These are phyloP conservation scores for Equus przewalskii DNA, from an alignment of 2,113 vertebrate species.

Conservation along the genomic window DNA sequence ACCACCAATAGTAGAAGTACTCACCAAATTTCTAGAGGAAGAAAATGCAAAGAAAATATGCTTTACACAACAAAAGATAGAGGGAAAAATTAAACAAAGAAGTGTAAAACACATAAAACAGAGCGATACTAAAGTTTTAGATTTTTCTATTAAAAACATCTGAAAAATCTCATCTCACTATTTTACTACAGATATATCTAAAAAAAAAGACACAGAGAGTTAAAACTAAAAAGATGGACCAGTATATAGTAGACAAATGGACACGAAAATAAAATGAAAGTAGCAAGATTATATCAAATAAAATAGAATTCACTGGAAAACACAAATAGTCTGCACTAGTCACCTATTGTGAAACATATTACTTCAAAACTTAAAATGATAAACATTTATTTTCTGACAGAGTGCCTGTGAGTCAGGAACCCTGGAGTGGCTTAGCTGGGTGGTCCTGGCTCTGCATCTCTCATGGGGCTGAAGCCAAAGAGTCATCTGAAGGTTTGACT, in stretches of 20 bases:
- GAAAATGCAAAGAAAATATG: neutral
- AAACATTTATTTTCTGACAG: neutral
- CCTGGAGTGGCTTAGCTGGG: neutral
- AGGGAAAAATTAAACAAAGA: neutral
- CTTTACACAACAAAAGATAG: neutral
- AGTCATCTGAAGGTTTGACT: neutral
- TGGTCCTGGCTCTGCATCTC: neutral
- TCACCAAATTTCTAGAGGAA: neutral
- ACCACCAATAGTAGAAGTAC: neutral
- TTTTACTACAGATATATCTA: neutral
- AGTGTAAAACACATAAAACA: neutral
- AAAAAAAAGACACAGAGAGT: neutral
- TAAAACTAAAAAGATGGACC: neutral
- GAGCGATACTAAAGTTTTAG: neutral
- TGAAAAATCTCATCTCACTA: neutral
- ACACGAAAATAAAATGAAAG: neutral
- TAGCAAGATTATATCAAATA: neutral
- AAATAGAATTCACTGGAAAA: neutral
- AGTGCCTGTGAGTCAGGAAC: neutral
- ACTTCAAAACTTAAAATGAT: neutral
- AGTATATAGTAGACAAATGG: neutral
- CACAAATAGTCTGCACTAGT: neutral
- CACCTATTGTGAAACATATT: neutral
- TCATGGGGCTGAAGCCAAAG: neutral
- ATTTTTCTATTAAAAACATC: neutral